Evolutionary conservation across 2,797 vertebrate species (phyloP).

Genomic region (Sebastiscus tertius): DNA sequence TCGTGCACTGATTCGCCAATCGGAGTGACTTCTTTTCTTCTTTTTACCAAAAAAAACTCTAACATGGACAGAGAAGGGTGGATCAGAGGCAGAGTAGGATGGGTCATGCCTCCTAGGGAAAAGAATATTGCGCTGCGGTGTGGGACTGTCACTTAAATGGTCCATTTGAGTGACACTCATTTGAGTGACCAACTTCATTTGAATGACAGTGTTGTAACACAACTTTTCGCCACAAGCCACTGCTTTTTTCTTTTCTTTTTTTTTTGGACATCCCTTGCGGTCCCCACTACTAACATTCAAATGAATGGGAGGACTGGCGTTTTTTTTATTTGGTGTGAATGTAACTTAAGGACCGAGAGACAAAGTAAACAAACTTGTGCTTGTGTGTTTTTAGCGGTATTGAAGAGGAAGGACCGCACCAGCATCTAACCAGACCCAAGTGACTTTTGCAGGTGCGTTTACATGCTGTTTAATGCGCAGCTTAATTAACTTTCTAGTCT

Average conservation of each 20-base stretch:
- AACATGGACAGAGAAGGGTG: background rate
- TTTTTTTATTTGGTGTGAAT: background rate
- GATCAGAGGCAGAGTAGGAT: background rate
- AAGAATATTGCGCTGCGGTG: background rate
- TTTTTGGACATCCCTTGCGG: background rate
- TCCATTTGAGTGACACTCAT: no score
- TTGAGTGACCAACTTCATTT: no score
- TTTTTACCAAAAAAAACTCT: no score
- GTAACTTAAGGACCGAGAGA: background rate
- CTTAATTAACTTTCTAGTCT: background rate
- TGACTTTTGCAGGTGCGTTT: background rate
- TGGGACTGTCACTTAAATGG: background rate
- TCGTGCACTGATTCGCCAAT: no score
- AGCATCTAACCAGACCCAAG: background rate
- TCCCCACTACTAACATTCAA: background rate
- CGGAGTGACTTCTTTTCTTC: no score
- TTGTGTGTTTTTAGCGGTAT: background rate
- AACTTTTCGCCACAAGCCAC: background rate
- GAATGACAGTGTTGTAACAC: no score
- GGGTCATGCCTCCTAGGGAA: background rate
- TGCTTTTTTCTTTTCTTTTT: background rate
- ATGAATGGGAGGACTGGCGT: background rate
- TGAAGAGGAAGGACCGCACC: background rate
- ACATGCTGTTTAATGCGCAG: background rate
- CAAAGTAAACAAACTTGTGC: background rate